These are phyloP conservation scores for Aphrocallistes beatrix DNA, from an alignment of 37 sponge, comb jelly and placozoan genomes.

Conservation along the genomic window DNA sequence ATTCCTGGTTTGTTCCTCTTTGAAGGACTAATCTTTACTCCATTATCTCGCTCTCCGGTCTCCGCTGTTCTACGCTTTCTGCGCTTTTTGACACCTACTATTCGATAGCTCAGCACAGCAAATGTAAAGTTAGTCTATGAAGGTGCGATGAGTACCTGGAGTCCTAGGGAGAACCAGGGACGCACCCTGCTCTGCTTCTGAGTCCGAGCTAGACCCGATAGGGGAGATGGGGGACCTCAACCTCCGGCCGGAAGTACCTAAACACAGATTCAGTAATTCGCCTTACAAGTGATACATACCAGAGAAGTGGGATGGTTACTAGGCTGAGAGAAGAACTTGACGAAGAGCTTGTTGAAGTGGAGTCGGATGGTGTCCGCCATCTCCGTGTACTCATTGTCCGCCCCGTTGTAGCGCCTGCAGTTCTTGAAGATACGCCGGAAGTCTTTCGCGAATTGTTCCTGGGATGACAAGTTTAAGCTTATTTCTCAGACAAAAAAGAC, in stretches of 20 bases:
- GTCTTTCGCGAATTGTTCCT: conserved; percentile 46
- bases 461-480: not conserved
- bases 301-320: not conserved
- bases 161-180: too few species aligned
- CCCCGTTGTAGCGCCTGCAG: conserved; percentile 64
- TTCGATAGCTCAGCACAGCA: too few species aligned
- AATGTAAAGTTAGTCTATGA: too few species aligned
- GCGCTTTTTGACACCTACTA: not conserved
- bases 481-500: not conserved
- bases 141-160: conserved; percentile 10
- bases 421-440: conserved; percentile 58
- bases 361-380: conserved; percentile 38
- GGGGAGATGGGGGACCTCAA: not conserved
- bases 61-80: not conserved
- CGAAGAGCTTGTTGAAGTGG: conserved; percentile 32
- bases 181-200: not conserved
- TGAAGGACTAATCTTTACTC: too few species aligned
- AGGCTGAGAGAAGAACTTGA: conserved; percentile 31
- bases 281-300: too few species aligned
- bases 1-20: too few species aligned
- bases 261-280: too few species aligned
- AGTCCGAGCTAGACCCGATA: not conserved
- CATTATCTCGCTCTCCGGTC: not conserved
- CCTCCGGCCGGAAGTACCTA: too few species aligned
- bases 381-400: conserved; percentile 63